Conservation (phyloP, 2,113 vertebrate species). For the Scortum barcoo region DNA sequence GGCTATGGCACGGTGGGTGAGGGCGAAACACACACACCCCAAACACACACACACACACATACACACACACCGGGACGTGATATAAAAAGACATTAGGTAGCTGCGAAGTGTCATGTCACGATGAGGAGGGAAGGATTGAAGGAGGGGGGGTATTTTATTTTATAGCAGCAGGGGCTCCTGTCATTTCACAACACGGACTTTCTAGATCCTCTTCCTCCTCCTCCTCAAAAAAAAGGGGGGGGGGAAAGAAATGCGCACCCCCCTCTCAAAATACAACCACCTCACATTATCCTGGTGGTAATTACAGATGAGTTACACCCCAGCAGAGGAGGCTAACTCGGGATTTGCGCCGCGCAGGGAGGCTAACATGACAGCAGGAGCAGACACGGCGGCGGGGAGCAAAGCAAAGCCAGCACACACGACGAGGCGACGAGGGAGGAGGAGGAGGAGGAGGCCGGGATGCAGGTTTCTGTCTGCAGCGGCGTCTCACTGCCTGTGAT, state of each 20-base stretch:
- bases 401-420: constrained; percentile 44
- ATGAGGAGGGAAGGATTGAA: too few species aligned
- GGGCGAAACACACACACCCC: too few species aligned
- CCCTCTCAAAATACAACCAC: too few species aligned
- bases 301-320: background rate
- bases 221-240: too few species aligned
- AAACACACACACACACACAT: background rate
- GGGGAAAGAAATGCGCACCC: constrained; percentile 18
- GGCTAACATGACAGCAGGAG: constrained; percentile 69
- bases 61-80: background rate
- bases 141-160: too few species aligned
- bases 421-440: too few species aligned
- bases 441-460: constrained; percentile 42
- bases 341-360: constrained; percentile 30
- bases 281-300: background rate
- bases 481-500: background rate
- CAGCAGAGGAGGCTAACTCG: constrained; percentile 13
- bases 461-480: constrained; percentile 52
- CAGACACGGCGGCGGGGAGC: constrained; percentile 50
- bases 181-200: constrained; percentile 56
- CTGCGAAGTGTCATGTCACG: constrained; percentile 48
- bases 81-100: background rate
- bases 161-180: constrained; percentile 51
- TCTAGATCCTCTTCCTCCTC: constrained; percentile 5
- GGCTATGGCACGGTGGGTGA: too few species aligned